Base-by-base conservation (phyloP, 2,113 vertebrate species). In the Sardina pilchardus region DNA sequence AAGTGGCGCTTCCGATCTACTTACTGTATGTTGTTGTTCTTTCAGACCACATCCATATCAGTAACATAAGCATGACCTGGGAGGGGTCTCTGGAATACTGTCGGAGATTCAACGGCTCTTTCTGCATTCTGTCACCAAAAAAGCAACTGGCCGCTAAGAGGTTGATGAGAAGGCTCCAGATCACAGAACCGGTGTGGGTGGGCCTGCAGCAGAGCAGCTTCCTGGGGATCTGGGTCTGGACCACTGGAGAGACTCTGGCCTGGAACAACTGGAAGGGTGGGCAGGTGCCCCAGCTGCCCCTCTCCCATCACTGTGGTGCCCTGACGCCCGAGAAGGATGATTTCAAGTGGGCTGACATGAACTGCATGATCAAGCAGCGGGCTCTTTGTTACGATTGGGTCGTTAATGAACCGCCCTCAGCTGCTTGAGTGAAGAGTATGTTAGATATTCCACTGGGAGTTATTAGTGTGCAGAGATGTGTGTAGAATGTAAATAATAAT, bases 151-250 rank as follows among this genome's bases (percentile, higher is more conserved):
- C 82, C 17, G 85, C 90, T 0, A 4, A 59, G 0, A 1, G 39
- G 6, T 86, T 88, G 87, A 24, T 94, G 0, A 34, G 10, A 0
- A 0, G 0, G 4, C 0, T 4, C 4, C 0, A 0, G 0, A 4
- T 85, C 17, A 24, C 85, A 6, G 87, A 81, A 7, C 81, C 42
- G 0, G 81, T 93, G 82, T 95, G 93, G 94, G 83, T 94, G 8
- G 93, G 92, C 30, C 87, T 93, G 83, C 88, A 85, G 85, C 93
- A 94, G 90, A 94, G 90, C 78, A 71, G n/a, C 1, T 24, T 94
- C 0, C 90, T 93, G 45, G 93, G 93, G 19, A 92, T 93, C 89
- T 95, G 94, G 94, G 87, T 93, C 39, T 94, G 93, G 93, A 0
- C 50, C 19, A 89, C 59, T 8, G 87, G 93, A 78, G 71, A 12